phyloP scores from a whole-genome alignment of 2,888 invertebrate genomes.

The Drosophila differens region DNA sequence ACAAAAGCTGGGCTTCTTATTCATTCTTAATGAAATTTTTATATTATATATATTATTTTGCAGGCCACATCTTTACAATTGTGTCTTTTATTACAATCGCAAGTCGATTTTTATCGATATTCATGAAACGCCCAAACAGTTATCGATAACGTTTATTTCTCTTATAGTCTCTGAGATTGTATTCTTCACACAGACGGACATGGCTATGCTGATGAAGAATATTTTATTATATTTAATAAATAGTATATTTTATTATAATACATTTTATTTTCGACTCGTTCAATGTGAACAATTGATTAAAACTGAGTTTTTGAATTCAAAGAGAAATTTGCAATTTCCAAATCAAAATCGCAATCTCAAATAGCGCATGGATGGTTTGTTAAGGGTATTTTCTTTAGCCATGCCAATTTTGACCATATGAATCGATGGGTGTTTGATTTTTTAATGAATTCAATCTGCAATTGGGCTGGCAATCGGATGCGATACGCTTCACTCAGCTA shows the following conservation, averaged over 20 bases:
- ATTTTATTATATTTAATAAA: not conserved
- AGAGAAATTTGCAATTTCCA: not conserved
- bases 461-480: slow-evolving; percentile 12
- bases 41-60: not conserved
- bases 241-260: not conserved
- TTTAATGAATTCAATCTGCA: slow-evolving; percentile 5
- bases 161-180: not conserved
- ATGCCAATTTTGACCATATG: slow-evolving; percentile 19
- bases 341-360: too few species aligned
- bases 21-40: not conserved
- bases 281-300: too few species aligned
- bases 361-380: not conserved
- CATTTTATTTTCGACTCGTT: not conserved
- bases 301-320: not conserved
- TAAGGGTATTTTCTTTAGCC: not conserved
- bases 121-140: too few species aligned
- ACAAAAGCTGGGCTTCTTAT: not conserved
- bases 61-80: too few species aligned
- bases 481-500: slow-evolving; percentile 9
- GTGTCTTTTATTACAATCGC: not conserved
- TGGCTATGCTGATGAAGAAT: not conserved
- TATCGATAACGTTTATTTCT: not conserved
- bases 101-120: not conserved
- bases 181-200: not conserved
- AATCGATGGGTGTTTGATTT: slow-evolving; percentile 5